A percentile compares a stretch with the other conserved stretches of the same genome.
Evolutionary conservation across 2,888 invertebrate species (phyloP).

Genomic region (Laothoe populi): DNA sequence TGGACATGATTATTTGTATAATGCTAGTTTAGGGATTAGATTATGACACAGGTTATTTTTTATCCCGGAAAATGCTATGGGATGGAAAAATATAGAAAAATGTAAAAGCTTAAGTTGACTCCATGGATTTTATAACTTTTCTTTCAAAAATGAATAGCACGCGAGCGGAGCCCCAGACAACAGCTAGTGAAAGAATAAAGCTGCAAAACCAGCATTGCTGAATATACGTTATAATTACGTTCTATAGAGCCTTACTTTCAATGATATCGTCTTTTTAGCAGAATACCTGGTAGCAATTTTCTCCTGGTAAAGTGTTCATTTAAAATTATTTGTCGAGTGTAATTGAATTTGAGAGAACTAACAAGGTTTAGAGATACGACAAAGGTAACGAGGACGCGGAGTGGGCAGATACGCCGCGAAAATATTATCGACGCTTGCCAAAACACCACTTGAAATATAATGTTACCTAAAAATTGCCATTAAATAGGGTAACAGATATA

Average conservation of each 20-base stretch:
- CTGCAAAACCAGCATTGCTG: too few species aligned
- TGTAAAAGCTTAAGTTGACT: too few species aligned
- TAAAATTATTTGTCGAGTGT: constrained; percentile 52
- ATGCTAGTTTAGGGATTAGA: too few species aligned
- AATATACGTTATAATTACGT: not conserved
- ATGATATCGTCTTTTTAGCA: not conserved
- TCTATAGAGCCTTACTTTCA: not conserved
- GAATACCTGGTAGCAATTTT: not conserved
- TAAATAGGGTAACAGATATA: constrained; percentile 19
- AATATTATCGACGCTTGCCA: constrained; percentile 67
- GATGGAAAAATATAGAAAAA: too few species aligned
- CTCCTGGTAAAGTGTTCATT: not conserved
- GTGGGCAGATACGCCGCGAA: constrained; percentile 58
- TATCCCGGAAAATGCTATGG: too few species aligned
- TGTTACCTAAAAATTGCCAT: constrained; percentile 40
- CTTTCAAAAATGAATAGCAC: too few species aligned
- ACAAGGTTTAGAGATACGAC: constrained; percentile 66
- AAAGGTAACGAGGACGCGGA: constrained; percentile 62
- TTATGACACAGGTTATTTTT: too few species aligned
- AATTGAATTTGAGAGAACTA: constrained; percentile 64
- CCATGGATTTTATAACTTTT: too few species aligned
- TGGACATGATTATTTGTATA: too few species aligned
- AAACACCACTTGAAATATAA: constrained; percentile 35
- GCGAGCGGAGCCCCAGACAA: too few species aligned
- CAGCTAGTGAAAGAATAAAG: too few species aligned